These are phyloP conservation scores for Knipowitschia caucasica DNA, from an alignment of 2,797 vertebrate genomes.

Conservation along the genomic window DNA sequence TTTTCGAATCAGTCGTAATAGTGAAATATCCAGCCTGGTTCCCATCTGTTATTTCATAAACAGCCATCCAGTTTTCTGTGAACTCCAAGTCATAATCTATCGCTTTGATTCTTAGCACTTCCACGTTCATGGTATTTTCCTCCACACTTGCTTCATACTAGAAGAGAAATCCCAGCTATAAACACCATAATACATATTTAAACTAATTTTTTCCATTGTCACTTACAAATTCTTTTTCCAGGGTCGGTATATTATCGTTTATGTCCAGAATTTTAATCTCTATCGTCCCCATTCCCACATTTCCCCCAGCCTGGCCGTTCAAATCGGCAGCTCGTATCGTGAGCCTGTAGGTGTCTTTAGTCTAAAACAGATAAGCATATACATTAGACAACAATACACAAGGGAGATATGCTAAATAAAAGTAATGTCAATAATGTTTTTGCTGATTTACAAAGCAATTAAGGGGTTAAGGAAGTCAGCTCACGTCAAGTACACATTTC, in stretches of 20 bases:
- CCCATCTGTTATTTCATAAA: constrained; percentile 83
- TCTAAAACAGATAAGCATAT: constrained; percentile 33
- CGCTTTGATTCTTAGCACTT: constrained; percentile 83
- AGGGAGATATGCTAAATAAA: no score
- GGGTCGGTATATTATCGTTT: constrained; percentile 87
- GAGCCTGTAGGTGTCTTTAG: constrained; percentile 77
- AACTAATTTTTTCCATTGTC: not conserved
- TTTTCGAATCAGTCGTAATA: constrained; percentile 82
- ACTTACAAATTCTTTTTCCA: constrained; percentile 71
- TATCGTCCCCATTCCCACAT: constrained; percentile 64
- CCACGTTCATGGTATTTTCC: constrained; percentile 83
- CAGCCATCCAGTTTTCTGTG: constrained; percentile 87
- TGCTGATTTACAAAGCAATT: no score
- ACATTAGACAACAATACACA: no score
- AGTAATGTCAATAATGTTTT: no score
- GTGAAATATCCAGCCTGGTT: constrained; percentile 88
- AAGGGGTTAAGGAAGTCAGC: no score
- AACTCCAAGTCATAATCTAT: constrained; percentile 80
- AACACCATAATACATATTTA: no score
- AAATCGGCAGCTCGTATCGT: constrained; percentile 77
- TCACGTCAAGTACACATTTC: no score
- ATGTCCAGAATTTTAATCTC: constrained; percentile 83
- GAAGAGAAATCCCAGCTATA: constrained; percentile 16
- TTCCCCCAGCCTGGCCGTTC: constrained; percentile 57
- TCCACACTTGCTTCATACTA: constrained; percentile 83